A percentile compares a stretch with the other conserved stretches of the same genome.
Conservation (phyloP, 2,888 invertebrate species). For the Pachycephus smyrnensis region DNA sequence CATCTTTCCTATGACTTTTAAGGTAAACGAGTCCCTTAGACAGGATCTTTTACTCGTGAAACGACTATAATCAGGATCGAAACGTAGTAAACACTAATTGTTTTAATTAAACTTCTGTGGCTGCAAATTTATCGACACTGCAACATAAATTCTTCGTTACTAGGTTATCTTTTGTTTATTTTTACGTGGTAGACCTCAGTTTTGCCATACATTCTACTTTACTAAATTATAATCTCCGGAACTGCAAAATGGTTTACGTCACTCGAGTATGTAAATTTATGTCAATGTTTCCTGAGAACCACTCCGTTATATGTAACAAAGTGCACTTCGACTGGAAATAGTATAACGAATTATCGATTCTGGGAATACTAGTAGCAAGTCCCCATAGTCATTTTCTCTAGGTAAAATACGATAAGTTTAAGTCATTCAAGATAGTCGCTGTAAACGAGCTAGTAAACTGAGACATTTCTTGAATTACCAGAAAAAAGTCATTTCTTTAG, state of each 20-base stretch:
- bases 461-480: neutral
- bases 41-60: too few species aligned
- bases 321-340: neutral
- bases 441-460: neutral
- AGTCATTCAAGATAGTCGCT: neutral
- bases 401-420: neutral
- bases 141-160: too few species aligned
- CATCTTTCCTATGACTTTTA: too few species aligned
- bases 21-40: too few species aligned
- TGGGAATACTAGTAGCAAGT: neutral
- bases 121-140: too few species aligned
- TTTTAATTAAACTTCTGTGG: too few species aligned
- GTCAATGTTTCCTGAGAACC: neutral
- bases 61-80: too few species aligned
- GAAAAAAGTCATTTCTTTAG: neutral
- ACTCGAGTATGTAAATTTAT: neutral
- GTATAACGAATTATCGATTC: neutral
- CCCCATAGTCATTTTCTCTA: neutral
- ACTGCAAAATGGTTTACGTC: neutral
- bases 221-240: neutral
- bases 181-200: too few species aligned
- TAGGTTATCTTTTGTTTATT: too few species aligned
- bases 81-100: too few species aligned
- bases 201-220: neutral
- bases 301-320: too few species aligned